Base-by-base conservation (phyloP, 2,888 invertebrate species). In the Neoascia interrupta region DNA sequence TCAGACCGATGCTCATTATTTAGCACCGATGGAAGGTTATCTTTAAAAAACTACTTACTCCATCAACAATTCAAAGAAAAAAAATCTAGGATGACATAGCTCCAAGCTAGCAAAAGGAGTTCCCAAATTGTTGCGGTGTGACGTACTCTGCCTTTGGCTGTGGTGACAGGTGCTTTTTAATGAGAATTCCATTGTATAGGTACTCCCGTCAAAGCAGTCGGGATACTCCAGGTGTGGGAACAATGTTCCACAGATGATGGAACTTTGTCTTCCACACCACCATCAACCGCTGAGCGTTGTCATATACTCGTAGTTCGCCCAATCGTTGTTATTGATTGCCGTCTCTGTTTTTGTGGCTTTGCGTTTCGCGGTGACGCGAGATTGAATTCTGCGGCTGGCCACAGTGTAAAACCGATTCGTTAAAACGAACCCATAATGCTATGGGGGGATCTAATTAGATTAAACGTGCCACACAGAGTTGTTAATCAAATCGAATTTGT, bases 331-430 rank as follows among this genome's bases (percentile, higher is more conserved):
- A n/a, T 10, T n/a, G 3, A 39, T 23, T 19, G 39, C 41, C n/a
- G 49, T 41, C 49, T 49, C 41, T 13, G 21, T 43, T 56, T 56
- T 34, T 39, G 61, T 41, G 54, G 63, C 23, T 21, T 54, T 47
- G 21, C 3, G 15, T 39, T 39, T 39, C 28, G 16, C 15, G 4
- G 56, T n/a, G 19, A 6, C 15, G 53, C 51, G 58, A 21, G 23
- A 60, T 74, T 69, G 45, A 69, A 61, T 61, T 60, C 37, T n/a
- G 54, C 19, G 49, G 68, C 47, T 18, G 3, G 49, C 74, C 61
- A 13, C 68, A 61, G 41, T 34, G 37, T 34, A 60, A 68, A 60
- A 60, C 60, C 69, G 41, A 39, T 69, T 61, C 54, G 61, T 74
- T 74, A 69, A 69, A 61, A 49, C 68, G 54, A 68, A 56, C 68